Conservation (phyloP, 2,113 vertebrate species). For the Rhinolophus sinicus region DNA sequence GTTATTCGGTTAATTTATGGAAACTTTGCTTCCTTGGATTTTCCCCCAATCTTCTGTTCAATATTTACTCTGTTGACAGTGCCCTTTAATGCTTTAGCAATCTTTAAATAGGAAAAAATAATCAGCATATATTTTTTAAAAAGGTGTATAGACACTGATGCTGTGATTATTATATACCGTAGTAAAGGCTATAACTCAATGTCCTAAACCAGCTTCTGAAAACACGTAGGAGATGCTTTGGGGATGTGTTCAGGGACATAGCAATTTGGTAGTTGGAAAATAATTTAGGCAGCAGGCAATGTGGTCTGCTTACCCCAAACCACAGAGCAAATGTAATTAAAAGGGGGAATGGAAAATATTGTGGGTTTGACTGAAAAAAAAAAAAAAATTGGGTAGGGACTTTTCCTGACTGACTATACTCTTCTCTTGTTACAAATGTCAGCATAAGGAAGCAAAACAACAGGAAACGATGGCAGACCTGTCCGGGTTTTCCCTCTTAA, state of each 20-base stretch:
- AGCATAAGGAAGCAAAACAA: not conserved
- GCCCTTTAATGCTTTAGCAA: constrained; percentile 52
- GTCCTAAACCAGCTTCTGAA: constrained; percentile 63
- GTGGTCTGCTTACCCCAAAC: constrained; percentile 67
- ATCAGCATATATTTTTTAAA: constrained; percentile 62
- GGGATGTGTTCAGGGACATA: constrained; percentile 37
- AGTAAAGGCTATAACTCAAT: constrained; percentile 58
- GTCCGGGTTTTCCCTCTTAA: not conserved
- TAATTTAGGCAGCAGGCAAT: constrained; percentile 71
- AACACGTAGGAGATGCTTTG: constrained; percentile 47
- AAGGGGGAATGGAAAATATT: constrained; percentile 73
- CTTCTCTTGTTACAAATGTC: constrained; percentile 56
- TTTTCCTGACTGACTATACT: constrained; percentile 53
- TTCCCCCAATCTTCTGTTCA: not conserved
- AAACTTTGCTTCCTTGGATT: not conserved
- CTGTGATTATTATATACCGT: constrained; percentile 64
- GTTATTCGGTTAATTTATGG: not conserved
- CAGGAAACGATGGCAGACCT: not conserved
- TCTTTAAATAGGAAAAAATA: constrained; percentile 53
- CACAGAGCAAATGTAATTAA: constrained; percentile 69
- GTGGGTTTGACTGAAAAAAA: constrained; percentile 13
- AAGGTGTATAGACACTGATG: constrained; percentile 48
- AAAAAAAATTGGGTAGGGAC: not conserved
- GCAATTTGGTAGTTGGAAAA: constrained; percentile 72
- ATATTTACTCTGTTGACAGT: not conserved